These are phyloP conservation scores for Platyscapa corneri DNA, from an alignment of 1,140 invertebrate genomes.

Conservation along the genomic window DNA sequence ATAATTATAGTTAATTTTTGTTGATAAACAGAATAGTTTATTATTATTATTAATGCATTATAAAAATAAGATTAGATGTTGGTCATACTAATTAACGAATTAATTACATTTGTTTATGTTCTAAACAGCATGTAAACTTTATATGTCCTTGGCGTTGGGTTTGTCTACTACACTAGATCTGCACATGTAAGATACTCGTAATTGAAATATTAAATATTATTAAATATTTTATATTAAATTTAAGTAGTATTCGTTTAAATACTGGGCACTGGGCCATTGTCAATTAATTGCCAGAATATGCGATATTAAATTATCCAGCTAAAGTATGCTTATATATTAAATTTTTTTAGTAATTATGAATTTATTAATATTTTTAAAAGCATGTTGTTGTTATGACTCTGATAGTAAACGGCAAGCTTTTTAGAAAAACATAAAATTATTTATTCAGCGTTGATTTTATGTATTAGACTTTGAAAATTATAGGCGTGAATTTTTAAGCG, in stretches of 20 bases:
- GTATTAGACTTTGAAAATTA: slow-evolving; percentile 14
- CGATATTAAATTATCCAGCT: neutral
- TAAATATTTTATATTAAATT: neutral
- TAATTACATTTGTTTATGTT: no score
- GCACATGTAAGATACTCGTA: neutral
- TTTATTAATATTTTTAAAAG: slow-evolving; percentile 9
- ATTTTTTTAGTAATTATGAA: slow-evolving; percentile 2
- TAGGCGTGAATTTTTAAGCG: neutral
- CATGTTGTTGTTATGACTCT: neutral
- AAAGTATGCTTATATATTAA: neutral
- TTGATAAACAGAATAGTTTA: no score
- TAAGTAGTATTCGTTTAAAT: neutral
- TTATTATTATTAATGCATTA: no score
- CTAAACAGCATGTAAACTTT: no score
- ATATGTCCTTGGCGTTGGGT: no score
- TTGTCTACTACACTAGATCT: neutral
- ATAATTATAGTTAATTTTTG: no score
- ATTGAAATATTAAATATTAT: neutral
- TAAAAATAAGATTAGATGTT: no score
- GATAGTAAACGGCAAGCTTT: neutral
- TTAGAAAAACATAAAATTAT: slow-evolving; percentile 6
- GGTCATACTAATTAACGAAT: no score
- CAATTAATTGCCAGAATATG: neutral
- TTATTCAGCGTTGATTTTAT: slow-evolving; percentile 11
- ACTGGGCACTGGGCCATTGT: neutral